These are phyloP conservation scores for Paedocypris sp. DNA, from an alignment of 2,113 vertebrate genomes.

Conservation along the genomic window DNA sequence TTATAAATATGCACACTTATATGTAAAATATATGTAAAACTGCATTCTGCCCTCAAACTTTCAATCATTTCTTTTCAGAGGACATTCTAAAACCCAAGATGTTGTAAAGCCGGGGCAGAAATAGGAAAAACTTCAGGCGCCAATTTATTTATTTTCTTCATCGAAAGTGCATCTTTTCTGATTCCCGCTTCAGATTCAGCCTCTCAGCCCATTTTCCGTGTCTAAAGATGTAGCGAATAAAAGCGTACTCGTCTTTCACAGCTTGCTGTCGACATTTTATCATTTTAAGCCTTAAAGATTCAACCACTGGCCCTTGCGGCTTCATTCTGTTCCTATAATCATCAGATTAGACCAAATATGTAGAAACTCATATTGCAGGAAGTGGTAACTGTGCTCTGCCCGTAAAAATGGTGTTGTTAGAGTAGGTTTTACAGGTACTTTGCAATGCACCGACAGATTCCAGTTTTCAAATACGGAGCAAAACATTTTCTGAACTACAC, in stretches of 20 bases:
- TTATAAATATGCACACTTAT: no score
- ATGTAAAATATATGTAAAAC: no score
- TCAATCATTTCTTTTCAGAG: conserved; percentile 1
- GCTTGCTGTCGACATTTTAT: neutral
- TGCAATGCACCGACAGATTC: no score
- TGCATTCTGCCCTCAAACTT: neutral
- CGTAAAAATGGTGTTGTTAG: neutral
- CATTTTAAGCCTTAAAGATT: conserved; percentile 17
- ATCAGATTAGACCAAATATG: neutral
- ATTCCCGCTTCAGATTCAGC: conserved; percentile 2
- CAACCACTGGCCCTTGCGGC: neutral
- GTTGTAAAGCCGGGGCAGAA: neutral
- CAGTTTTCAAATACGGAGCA: no score
- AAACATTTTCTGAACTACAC: conserved; percentile 5
- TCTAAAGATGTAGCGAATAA: neutral
- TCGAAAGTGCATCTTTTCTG: neutral
- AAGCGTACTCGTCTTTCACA: conserved; percentile 3
- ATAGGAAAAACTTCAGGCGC: neutral
- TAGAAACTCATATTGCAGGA: no score
- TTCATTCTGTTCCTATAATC: neutral
- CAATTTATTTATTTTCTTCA: conserved; percentile 1
- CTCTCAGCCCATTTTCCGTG: conserved; percentile 9
- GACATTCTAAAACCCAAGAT: neutral
- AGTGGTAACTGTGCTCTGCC: no score
- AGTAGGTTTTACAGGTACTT: neutral